Conservation (phyloP, 1,140 invertebrate species). For the Plodia interpunctella region DNA sequence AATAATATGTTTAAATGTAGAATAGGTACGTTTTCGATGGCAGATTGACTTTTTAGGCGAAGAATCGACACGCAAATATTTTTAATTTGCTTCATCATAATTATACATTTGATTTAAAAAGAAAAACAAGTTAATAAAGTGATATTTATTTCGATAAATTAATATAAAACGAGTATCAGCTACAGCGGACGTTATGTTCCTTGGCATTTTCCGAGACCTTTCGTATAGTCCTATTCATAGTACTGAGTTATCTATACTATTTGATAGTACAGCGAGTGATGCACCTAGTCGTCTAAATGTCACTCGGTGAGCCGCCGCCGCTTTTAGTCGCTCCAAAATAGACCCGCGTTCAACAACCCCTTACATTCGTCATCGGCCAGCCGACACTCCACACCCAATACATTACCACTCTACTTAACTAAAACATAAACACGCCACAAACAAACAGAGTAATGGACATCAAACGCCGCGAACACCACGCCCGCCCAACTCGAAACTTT, state of each 20-base stretch:
- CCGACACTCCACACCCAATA: conserved; percentile 43
- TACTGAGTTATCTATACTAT: conserved; percentile 37
- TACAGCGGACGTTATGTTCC: conserved; percentile 16
- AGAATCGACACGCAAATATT: no score
- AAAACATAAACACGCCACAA: conserved; percentile 18
- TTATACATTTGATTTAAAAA: no score
- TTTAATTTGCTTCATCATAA: no score
- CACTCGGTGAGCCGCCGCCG: conserved; percentile 64
- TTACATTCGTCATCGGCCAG: conserved; percentile 62
- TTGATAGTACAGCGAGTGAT: conserved; percentile 59
- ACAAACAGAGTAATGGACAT: conserved; percentile 37
- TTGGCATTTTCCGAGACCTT: conserved; percentile 21
- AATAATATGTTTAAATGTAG: background rate
- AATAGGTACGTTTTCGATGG: no score
- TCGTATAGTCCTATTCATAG: conserved; percentile 25
- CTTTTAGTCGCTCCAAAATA: conserved; percentile 73
- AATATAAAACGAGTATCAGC: background rate
- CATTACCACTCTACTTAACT: conserved; percentile 37
- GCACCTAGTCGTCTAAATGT: conserved; percentile 72
- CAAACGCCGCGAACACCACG: conserved; percentile 10
- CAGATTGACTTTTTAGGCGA: no score
- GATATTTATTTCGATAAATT: no score
- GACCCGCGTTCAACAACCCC: conserved; percentile 72
- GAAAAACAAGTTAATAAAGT: no score
- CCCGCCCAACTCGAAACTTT: conserved; percentile 4